Base-by-base conservation (phyloP, 1,140 invertebrate species). In the Coenobita brevimanus region DNA sequence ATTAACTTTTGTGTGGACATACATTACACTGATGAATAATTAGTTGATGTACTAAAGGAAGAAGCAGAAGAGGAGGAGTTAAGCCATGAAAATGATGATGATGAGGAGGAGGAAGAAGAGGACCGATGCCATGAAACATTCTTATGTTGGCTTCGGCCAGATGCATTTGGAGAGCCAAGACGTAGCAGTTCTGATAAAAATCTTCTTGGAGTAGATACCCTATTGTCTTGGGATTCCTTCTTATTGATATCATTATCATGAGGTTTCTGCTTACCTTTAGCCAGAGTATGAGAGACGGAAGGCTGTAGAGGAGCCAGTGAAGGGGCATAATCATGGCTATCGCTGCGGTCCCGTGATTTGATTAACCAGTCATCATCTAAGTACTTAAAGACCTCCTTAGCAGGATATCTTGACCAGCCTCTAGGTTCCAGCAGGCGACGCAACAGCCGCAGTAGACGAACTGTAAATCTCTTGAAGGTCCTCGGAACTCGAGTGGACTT, bases 371-470 rank as follows among this genome's bases (percentile, higher is more conserved):
- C 92, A 91, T 97, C 96, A 89, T 95, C 95, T 83, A 96, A 92
- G 92, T 96, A 97, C 92, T 96, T 96, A 87, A 92, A 93, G 30
- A 96, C 94, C 92, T 97, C 96, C n/a, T 94, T 95, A 17, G 96
- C 94, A 83, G 94, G 93, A 89, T 95, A 95, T 17, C 96, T 93
- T 90, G 96, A 95, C 27, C 95, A 95, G 0, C 95, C 93, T 91
- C 96, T 96, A 81, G 95, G 82, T 38, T 96, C 96, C 86, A 97
- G 94, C 57, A 96, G 93, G 89, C 96, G 93, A 57, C 96, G 93
- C 89, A 97, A 95, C 90, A 96, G 95, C 80, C 96, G 92, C 90
- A 96, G 93, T 8, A 96, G 89, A 17, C 96, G 91, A 0, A 93
- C 92, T 0, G 93, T 94, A 91, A 96, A 96, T 8, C 93, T 92